Evolutionary conservation across 2,113 vertebrate genomes (phyloP), one percentile per base, ranked within the genome.

Genomic region (Antechinus stuartii): DNA sequence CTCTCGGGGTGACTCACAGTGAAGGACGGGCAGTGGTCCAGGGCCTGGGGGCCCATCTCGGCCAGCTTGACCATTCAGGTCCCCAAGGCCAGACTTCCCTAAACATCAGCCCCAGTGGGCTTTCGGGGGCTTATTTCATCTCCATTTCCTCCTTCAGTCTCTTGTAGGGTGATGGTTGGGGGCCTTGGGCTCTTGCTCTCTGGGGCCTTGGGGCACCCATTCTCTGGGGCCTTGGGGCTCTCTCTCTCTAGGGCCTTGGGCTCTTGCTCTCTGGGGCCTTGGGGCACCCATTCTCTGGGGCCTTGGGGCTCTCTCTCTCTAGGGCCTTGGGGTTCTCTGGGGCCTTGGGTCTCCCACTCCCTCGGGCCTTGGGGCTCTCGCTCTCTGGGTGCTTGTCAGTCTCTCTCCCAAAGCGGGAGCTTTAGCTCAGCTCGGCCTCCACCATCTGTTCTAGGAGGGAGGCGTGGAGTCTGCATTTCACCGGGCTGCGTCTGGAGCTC

Each of bases 401-500:
- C 16, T 23, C 7, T n/a, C 35, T 76, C 61, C 35, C 30, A 12
- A 16, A 16, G 30, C 3, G 19, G 61, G 3, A 76, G 68, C 19
- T n/a, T 84, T 42, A 8, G 35, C 19, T 23, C 16, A 42, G 19
- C n/a, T 84, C n/a, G 0, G 68, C 19, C 68, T 26, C 68, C 6
- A 22, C 22, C 35, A 8, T 42, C 16, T 42, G 16, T 84, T 5
- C 50, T 95, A 99, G 98, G 98, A 98, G 3, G 98, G 99, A 0
- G 97, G 98, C 0, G 98, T 99, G 95, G 98, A 98, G 46, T 99
- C 97, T 0, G 98, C 98, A 0, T 98, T 99, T 55, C 98, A 95
- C 93, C 35, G 90, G 84, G 25, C 94, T 4, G n/a, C 42, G 0
- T 8, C 94, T 0, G 3, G 93, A 0, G 19, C 92, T 0, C 1